Percentiles rank a stretch among this genome's conserved stretches.
Conservation (phyloP, 2,888 invertebrate species). For the Blastobasis adustella region DNA sequence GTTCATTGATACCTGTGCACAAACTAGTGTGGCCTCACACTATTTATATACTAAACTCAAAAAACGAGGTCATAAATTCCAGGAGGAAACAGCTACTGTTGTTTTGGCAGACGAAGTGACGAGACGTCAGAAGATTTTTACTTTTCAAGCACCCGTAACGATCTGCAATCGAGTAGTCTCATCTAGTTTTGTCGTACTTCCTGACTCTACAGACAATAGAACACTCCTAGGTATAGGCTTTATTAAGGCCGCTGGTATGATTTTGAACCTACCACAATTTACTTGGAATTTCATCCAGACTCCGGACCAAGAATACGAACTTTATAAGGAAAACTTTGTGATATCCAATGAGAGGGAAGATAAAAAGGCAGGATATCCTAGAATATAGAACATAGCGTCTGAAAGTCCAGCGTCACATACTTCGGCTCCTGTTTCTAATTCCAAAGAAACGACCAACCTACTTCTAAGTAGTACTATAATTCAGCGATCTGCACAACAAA, state of each 20-base stretch:
- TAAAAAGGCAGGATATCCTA: no score
- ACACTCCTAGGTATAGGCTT: slow-evolving; percentile 17
- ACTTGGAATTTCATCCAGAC: slow-evolving; percentile 12
- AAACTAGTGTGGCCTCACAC: slow-evolving; percentile 12
- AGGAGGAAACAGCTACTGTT: background rate
- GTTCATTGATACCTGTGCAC: slow-evolving; percentile 12
- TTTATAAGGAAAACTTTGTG: slow-evolving; percentile 5
- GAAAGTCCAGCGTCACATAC: no score
- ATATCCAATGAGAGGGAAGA: no score
- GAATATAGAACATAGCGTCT: no score
- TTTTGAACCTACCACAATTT: slow-evolving; percentile 14
- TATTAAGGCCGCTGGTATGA: slow-evolving; percentile 15
- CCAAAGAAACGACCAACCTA: background rate
- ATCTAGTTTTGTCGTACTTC: slow-evolving; percentile 18
- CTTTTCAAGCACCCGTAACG: background rate
- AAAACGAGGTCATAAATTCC: slow-evolving; percentile 3
- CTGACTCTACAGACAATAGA: slow-evolving; percentile 13
- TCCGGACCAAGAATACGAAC: slow-evolving; percentile 8
- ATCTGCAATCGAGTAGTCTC: background rate
- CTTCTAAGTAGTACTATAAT: background rate
- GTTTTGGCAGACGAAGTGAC: slow-evolving; percentile 3
- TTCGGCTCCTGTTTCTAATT: no score
- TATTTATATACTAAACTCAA: slow-evolving; percentile 5
- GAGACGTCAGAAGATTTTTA: background rate
- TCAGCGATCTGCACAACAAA: background rate